Base-by-base conservation (phyloP, 2,888 invertebrate species). In the Teleogryllus oceanicus region DNA sequence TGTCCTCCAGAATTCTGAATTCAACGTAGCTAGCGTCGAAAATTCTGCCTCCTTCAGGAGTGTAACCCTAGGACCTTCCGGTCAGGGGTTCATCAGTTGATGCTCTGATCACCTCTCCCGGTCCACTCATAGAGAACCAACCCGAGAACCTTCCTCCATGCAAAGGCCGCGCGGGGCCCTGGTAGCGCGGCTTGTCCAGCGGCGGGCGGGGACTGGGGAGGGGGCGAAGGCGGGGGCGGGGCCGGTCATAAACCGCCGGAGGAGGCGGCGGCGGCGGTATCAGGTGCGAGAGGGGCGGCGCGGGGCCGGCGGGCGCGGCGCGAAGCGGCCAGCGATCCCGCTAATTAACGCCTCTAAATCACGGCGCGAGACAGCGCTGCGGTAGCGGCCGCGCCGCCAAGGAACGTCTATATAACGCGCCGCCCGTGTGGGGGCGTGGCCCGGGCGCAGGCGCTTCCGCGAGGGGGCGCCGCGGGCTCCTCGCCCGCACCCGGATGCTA, bases 381-480 rank as follows among this genome's bases (percentile, higher is more conserved):
- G 62, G 62, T 62, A 62, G 62, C 62, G 62, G n/a, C 4, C 62
- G 16, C 62, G 62, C 62, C n/a, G 62, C 62, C 62, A 62, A 13
- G 62, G 62, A 62, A 62, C 62, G n/a, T 62, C 62, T 62, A 62
- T 62, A 62, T 62, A 62, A 62, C n/a, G 62, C 62, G 13, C 62
- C 62, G 62, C 62, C 62, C 16, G n/a, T n/a, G 62, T 62, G 62
- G 62, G 62, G n/a, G n/a, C 16, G 62, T 18, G 37, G 37, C 37
- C 37, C 37, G 37, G 37, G 37, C 37, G 37, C 37, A 4, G 37
- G 37, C 37, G 37, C 37, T 37, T 37, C 37, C 37, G 37, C 37
- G 37, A 37, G 37, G 37, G 37, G 8, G 37, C 5, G 37, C 37
- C 37, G 37, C 37, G 37, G 37, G 37, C 37, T 37, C 8, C 37